A percentile compares a stretch with the other conserved stretches of the same genome.
Conservation (phyloP, 2,113 vertebrate species). For the Aramus guarauna region DNA sequence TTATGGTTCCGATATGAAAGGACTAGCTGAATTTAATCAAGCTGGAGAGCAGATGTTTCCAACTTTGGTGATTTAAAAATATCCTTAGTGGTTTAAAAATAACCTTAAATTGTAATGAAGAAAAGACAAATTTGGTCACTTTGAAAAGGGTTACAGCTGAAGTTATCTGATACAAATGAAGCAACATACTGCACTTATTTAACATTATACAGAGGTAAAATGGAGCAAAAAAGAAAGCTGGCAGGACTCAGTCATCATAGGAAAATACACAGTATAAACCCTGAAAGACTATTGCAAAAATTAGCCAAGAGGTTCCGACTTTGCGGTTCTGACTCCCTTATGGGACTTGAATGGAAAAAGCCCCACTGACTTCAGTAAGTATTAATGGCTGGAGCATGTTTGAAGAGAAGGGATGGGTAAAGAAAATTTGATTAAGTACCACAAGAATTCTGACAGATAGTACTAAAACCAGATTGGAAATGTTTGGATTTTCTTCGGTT, state of each 20-base stretch:
- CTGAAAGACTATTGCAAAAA: not conserved
- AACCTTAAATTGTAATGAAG: not conserved
- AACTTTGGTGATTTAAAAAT: slow-evolving; percentile 28
- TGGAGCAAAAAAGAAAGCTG: not conserved
- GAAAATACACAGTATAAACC: not conserved
- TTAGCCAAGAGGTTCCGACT: not conserved
- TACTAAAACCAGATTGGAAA: not conserved
- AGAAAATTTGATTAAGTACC: not conserved
- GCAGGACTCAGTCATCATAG: not conserved
- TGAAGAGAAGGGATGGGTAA: not conserved
- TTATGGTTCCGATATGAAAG: not conserved
- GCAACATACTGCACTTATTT: not conserved
- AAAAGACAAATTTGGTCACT: not conserved
- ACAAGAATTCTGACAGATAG: not conserved
- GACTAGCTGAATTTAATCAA: not conserved
- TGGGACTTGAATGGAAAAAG: not conserved
- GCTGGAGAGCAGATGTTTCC: not conserved
- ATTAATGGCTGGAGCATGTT: not conserved
- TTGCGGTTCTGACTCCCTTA: not conserved
- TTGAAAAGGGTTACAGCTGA: not conserved
- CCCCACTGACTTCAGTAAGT: not conserved
- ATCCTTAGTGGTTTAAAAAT: slow-evolving; percentile 22
- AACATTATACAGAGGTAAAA: not conserved
- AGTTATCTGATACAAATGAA: not conserved
- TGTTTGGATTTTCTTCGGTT: not conserved